These are phyloP conservation scores for Cyclargus thomasi DNA, from an alignment of 1,140 invertebrate genomes.

Conservation along the genomic window DNA sequence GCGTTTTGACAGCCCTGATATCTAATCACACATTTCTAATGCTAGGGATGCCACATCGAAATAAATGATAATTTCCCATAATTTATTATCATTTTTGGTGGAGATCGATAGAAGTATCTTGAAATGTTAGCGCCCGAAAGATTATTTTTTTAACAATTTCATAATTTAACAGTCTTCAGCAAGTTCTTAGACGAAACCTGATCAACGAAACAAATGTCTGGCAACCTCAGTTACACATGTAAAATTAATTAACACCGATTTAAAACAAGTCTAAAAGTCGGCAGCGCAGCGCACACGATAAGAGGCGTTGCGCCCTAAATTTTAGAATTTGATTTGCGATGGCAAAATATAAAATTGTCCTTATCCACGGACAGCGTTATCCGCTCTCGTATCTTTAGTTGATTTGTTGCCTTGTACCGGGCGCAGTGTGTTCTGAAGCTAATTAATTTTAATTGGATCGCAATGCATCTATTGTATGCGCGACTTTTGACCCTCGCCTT, in stretches of 20 bases:
- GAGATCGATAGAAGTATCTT: background rate
- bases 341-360: constrained; percentile 37
- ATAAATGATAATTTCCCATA: background rate
- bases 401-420: constrained; percentile 64
- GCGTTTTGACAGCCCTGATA: background rate
- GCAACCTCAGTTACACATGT: constrained; percentile 10
- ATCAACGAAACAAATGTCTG: background rate
- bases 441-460: constrained; percentile 75
- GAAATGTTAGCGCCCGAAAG: background rate
- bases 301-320: constrained; percentile 33
- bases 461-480: constrained; percentile 63
- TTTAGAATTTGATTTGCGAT: constrained; percentile 45
- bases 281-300: constrained; percentile 23
- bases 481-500: constrained; percentile 53
- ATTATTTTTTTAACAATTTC: background rate
- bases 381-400: constrained; percentile 65
- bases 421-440: constrained; percentile 66
- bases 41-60: background rate
- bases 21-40: background rate
- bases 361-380: constrained; percentile 55
- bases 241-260: constrained; percentile 25
- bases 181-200: background rate
- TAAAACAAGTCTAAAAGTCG: constrained; percentile 29
- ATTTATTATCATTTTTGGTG: background rate
- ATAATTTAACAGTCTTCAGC: background rate